Evolutionary conservation across 2,797 vertebrate genomes (phyloP), one percentile per base, ranked within the genome.

Genomic region (Erethizon dorsatum): DNA sequence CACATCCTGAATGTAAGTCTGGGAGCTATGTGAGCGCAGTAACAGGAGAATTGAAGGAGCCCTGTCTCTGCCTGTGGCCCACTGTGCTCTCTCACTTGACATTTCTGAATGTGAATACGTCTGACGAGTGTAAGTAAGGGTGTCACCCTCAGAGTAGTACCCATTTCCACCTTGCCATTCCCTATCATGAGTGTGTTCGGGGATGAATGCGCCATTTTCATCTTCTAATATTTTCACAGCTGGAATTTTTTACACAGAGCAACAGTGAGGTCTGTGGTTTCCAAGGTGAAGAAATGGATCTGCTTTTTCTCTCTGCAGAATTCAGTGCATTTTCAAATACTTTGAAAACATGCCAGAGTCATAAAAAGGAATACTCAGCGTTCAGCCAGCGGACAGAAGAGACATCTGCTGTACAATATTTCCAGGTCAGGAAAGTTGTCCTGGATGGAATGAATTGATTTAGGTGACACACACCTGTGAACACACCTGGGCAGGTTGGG

Each of bases 361-460:
- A 94, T 87, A 96, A 95, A 86, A 97, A 97, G 65, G 96, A 98
- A 45, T 65, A 20, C 18, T 98, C 97, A 4, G 94, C 96, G n/a
- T 99, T 98, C 95, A 98, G 89, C 80, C 98, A 98, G 92, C 61
- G 96, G 91, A 98, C 98, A 77, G 98, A 98, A 69, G 98, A 98
- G 50, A 98, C 96, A 0, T 98, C 98, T 0, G 97, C 98, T 4
- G 26, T 93, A 65, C 98, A 98, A 5, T 98, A 98, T 97, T 98
- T 99, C 92, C 98, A 99, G 98, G 98, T 99, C 97, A 88, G 96
- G n/a, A 83, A 82, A 14, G 28, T 41, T 41, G 59, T n/a, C 47
- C 54, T 9, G 6, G 13, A 22, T 41, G 4, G 45, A n/a, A 33
- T 33, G 2, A 7, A 26, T 14, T 5, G 24, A 24, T 20, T 82